These are phyloP conservation scores for Thyatira batis DNA, from an alignment of 2,888 invertebrate genomes.

Conservation along the genomic window DNA sequence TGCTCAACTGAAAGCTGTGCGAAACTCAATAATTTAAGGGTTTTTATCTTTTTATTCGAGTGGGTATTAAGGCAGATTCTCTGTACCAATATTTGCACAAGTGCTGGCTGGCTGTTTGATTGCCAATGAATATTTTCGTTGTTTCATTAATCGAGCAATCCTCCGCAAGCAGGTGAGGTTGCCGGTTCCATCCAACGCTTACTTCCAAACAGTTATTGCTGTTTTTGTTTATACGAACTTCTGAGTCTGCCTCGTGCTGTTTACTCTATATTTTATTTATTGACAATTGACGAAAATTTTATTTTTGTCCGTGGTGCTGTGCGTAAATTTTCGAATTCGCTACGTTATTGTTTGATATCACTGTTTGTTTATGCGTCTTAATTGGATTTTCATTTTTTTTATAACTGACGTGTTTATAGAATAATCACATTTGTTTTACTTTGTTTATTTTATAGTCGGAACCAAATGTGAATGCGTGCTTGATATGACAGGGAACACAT, in stretches of 20 bases:
- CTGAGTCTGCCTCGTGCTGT: conserved; percentile 17
- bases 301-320: conserved; percentile 35
- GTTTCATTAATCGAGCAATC: conserved; percentile 51
- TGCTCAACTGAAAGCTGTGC: conserved; percentile 33
- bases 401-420: neutral
- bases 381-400: neutral
- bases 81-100: conserved; percentile 56
- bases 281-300: conserved; percentile 46
- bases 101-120: conserved; percentile 52
- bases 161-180: conserved; percentile 35
- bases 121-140: conserved; percentile 58
- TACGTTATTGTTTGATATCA: conserved; percentile 51
- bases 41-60: conserved; percentile 42
- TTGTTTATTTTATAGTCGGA: neutral
- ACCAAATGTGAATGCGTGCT: neutral
- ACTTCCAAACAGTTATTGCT: conserved; percentile 32
- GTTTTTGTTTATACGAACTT: conserved; percentile 29
- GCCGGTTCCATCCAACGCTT: conserved; percentile 34
- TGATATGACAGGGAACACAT: conserved; percentile 1
- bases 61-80: conserved; percentile 50
- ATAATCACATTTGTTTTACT: neutral
- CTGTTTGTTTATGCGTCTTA: conserved; percentile 31
- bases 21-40: conserved; percentile 42
- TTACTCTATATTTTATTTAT: conserved; percentile 40
- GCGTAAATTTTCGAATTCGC: conserved; percentile 45